Evolutionary conservation across 2,113 vertebrate genomes (phyloP), one percentile per base, ranked within the genome.

Genomic region (Trinectes maculatus): DNA sequence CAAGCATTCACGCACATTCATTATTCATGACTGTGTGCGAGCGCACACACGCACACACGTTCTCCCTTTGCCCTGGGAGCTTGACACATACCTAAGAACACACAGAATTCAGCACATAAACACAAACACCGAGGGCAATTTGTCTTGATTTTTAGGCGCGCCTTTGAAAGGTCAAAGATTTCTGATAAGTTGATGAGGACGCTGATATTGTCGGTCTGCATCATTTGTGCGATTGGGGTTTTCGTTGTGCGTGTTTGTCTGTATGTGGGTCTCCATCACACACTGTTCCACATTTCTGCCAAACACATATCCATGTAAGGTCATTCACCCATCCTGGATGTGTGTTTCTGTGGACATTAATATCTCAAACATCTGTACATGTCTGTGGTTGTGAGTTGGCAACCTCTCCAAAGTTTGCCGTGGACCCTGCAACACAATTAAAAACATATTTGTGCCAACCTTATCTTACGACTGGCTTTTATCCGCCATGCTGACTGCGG

Each of bases 401-500:
- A 87, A 65, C 68, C 22, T 69, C 79, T 85, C 84, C 69, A 83
- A 77, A 73, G 68, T 82, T 85, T 71, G 76, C 73, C 15, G 48
- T 70, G 76, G 76, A 85, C 73, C 64, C 72, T 37, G 73, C 57
- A 43, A 83, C 68, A 61, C 31, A 55, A 85, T 89, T 72, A 79
- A 82, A 87, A 90, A 84, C 87, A 87, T 73, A 87, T 89, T 87
- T 85, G 79, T 78, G 60, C 84, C 76, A 85, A 79, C 76, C 88
- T 91, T 88, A 88, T 89, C 90, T 90, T 79, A 55, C 84, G 73
- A 79, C 68, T 71, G 72, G 68, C 78, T 85, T 87, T 85, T 81
- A 80, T 85, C 67, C 78, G 80, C 80, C 85, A 91, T 86, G 88
- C 87, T 71, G 86, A 90, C 87, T 91, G 88, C 85, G 79, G 79